These are phyloP conservation scores for Zapus hudsonius DNA, from an alignment of 2,113 vertebrate species.

Conservation along the genomic window DNA sequence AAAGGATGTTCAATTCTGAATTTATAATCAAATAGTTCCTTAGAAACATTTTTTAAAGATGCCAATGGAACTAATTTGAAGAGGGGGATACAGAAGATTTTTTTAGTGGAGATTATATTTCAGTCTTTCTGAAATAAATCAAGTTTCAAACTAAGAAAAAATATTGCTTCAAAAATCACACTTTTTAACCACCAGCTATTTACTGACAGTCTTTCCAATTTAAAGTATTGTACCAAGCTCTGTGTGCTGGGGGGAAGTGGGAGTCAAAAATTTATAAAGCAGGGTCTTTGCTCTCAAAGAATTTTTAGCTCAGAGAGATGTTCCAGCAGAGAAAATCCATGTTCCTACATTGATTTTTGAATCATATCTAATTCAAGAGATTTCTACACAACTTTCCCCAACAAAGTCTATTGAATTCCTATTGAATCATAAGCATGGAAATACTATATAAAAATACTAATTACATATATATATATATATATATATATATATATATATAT, in stretches of 20 bases:
- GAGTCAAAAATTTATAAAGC: slow-evolving; percentile 40
- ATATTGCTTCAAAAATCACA: slow-evolving; percentile 26
- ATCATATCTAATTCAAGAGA: slow-evolving; percentile 50
- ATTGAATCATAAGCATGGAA: slow-evolving; percentile 36
- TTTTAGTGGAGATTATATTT: slow-evolving; percentile 2
- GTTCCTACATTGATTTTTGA: slow-evolving; percentile 59
- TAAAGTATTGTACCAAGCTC: not conserved
- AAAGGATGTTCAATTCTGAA: slow-evolving; percentile 17
- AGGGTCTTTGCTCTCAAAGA: not conserved
- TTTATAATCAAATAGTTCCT: slow-evolving; percentile 71
- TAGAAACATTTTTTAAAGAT: slow-evolving; percentile 61
- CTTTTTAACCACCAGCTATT: slow-evolving; percentile 22
- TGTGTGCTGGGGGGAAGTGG: not conserved
- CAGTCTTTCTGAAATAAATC: not conserved
- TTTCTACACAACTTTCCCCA: slow-evolving; percentile 31
- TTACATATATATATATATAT: not conserved
- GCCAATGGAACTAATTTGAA: slow-evolving; percentile 50
- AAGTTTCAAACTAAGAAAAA: slow-evolving; percentile 51
- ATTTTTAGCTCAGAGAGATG: not conserved
- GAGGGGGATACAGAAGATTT: not conserved
- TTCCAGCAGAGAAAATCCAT: slow-evolving; percentile 26
- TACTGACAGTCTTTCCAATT: not conserved
- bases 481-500: not conserved
- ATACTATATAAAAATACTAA: no score
- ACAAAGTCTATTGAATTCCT: slow-evolving; percentile 36